Evolutionary conservation across 1,140 invertebrate genomes (phyloP).

Genomic region (Phenacoccus solenopsis): DNA sequence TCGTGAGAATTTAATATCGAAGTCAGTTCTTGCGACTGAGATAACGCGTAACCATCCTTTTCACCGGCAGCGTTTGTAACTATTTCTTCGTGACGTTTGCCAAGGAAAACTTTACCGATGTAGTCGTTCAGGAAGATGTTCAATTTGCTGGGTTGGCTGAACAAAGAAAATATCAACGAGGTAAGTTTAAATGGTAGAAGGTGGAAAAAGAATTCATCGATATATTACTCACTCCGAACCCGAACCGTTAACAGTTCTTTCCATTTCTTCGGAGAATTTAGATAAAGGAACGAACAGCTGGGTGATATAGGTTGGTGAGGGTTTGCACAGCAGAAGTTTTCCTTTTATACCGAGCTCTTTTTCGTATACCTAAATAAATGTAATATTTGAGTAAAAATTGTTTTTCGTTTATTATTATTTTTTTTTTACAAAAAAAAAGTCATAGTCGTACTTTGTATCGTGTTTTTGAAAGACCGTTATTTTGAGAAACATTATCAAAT

Average conservation of each 20-base stretch:
- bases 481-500: not conserved
- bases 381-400: not conserved
- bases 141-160: not conserved
- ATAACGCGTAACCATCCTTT: not conserved
- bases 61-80: not conserved
- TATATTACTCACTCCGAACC: not conserved
- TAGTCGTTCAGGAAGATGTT: not conserved
- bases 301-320: not conserved
- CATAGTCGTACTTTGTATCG: not conserved
- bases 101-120: not conserved
- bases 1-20: not conserved
- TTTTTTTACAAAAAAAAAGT: too few species aligned
- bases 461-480: not conserved
- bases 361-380: not conserved
- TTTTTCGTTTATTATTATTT: too few species aligned
- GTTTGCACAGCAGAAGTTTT: not conserved
- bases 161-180: not conserved
- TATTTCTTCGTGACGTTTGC: slow-evolving; percentile 5
- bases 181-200: not conserved
- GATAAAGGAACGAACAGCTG: slow-evolving; percentile 5
- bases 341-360: not conserved
- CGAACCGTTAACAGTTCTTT: not conserved
- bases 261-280: not conserved
- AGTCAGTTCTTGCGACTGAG: not conserved
- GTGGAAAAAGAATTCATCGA: not conserved